Evolutionary conservation across 1,140 invertebrate species (phyloP).

Genomic region (Lepidurus packardi): DNA sequence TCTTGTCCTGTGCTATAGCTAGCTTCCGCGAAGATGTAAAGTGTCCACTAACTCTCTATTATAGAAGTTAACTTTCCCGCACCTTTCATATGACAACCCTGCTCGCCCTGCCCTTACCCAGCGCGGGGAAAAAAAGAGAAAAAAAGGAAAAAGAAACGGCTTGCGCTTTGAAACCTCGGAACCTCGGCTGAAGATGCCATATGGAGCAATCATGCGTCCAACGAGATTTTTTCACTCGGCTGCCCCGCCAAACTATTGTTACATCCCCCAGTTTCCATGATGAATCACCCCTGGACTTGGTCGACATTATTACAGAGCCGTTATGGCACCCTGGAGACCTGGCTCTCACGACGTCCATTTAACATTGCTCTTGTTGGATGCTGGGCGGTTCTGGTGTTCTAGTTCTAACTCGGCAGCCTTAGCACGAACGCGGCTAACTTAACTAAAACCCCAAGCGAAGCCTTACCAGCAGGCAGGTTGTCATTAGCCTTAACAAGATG

Average conservation of each 20-base stretch:
- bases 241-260: not conserved
- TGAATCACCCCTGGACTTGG: constrained; percentile 8
- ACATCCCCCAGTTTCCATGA: not conserved
- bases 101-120: not conserved
- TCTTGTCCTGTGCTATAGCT: not conserved
- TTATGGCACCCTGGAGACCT: constrained; percentile 15
- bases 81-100: too few species aligned
- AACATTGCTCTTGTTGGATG: not conserved
- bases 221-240: constrained; percentile 5
- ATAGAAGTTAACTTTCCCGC: not conserved
- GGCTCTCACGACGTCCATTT: not conserved
- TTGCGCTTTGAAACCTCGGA: too few species aligned
- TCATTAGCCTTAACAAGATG: too few species aligned
- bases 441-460: too few species aligned
- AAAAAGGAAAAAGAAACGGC: not conserved
- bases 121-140: not conserved
- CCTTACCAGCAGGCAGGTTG: too few species aligned
- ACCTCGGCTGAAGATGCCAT: not conserved
- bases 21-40: not conserved
- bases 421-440: too few species aligned
- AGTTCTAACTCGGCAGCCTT: too few species aligned
- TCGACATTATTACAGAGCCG: constrained; percentile 13
- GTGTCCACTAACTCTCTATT: constrained; percentile 9
- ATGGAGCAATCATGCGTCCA: constrained; percentile 8
- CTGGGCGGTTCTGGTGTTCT: not conserved